Base-by-base conservation (phyloP, 2,797 vertebrate species). In the Pseudochaenichthys georgianus region DNA sequence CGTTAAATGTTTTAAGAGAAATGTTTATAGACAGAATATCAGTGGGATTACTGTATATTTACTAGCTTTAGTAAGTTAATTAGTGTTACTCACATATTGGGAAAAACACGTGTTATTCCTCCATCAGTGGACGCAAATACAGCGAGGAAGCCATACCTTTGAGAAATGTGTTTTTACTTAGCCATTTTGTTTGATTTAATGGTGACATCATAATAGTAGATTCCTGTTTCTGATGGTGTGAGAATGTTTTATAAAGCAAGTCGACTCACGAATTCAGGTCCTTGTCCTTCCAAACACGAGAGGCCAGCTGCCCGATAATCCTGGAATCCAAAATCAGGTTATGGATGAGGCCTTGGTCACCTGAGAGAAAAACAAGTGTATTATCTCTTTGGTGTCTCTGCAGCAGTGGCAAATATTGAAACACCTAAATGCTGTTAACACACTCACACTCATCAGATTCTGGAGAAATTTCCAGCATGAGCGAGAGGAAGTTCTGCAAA, bases 401-500 rank as follows among this genome's bases (percentile, higher is more conserved):
- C 23, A 74, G 52, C 41, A 64, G 19, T 13, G 16, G 31, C 12
- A 59, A 6, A 75, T 52, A 5, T 15, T 47, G 31, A 23, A 68
- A 70, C 9, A 50, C 47, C 16, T 8, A 3, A 21, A 59, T 12
- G 28, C 21, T 59, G 13, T 51, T 16, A 28, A 68, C 8, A 15
- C 50, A 58, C 98, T 96, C 93, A 99, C 98, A 99, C 90, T 98
- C 97, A 89, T 98, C 97, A 72, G 97, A 98, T 88, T 99, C 97
- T 31, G 97, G 98, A 42, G 97, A 98, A 90, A 98, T 96, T 90
- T 98, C 97, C 92, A 99, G 94, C 96, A 99, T 98, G 84, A 99
- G 96, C 53, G 97, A 96, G 71, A 99, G 96, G 93, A 99, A 99
- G 94, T 97, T 99, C 88, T 97, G 96, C 93, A 99, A 94, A 92